Percentiles rank a stretch among this genome's conserved stretches.
Evolutionary conservation across 2,888 invertebrate species (phyloP).

Genomic region (Artemia sinica): DNA sequence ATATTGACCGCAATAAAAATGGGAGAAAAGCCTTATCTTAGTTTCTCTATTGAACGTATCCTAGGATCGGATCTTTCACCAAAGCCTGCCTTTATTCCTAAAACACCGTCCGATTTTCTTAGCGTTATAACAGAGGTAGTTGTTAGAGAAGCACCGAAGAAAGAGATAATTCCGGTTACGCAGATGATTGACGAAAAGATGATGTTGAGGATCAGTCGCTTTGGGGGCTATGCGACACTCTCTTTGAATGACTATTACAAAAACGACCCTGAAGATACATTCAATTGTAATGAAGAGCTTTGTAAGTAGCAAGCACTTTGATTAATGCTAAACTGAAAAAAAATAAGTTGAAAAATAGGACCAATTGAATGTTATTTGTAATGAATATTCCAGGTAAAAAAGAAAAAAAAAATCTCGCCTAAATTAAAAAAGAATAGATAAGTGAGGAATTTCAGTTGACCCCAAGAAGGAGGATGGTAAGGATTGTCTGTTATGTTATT

Average conservation of each 20-base stretch:
- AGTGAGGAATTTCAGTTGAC: too few relatives aligned
- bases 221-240: not conserved
- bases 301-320: too few relatives aligned
- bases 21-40: not conserved
- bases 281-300: too few relatives aligned
- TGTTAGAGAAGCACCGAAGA: not conserved
- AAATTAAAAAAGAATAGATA: too few relatives aligned
- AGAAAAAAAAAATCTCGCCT: too few relatives aligned
- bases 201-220: conserved; percentile 9
- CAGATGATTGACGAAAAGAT: not conserved
- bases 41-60: conserved; percentile 5
- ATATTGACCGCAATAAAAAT: not conserved
- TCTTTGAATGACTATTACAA: not conserved
- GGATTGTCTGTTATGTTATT: too few relatives aligned
- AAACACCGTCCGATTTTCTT: not conserved
- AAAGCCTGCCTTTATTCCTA: not conserved
- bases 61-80: not conserved
- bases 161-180: not conserved
- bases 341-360: too few relatives aligned
- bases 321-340: too few relatives aligned
- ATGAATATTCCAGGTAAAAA: too few relatives aligned
- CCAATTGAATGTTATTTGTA: too few relatives aligned
- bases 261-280: too few relatives aligned
- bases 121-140: not conserved
- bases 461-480: too few relatives aligned